Percentiles rank a stretch among this genome's conserved stretches.
Evolutionary conservation across 2,797 vertebrate genomes (phyloP).

Genomic region (Percopsis omiscomaycus): DNA sequence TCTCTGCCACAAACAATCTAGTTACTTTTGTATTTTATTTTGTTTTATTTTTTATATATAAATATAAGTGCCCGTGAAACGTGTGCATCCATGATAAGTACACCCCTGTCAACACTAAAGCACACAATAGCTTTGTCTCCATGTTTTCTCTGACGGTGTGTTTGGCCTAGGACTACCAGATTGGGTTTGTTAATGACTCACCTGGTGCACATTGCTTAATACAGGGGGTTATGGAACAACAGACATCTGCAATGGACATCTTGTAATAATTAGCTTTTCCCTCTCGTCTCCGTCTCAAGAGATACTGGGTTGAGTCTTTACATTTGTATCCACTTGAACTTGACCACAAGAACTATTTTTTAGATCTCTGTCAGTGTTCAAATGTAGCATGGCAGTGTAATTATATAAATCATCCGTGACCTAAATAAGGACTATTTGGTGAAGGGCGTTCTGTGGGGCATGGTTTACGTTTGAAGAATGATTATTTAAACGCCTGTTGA

Average conservation of each 20-base stretch:
- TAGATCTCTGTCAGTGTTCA: neutral
- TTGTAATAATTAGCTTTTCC: neutral
- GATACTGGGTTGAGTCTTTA: neutral
- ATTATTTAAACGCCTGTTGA: conserved; percentile 25
- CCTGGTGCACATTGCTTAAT: neutral
- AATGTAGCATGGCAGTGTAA: conserved; percentile 50
- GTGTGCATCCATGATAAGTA: conserved; percentile 23
- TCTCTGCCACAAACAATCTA: conserved; percentile 40
- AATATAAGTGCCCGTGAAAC: conserved; percentile 15
- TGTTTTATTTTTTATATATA: conserved; percentile 28
- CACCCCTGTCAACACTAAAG: conserved; percentile 50
- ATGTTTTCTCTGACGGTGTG: conserved; percentile 14
- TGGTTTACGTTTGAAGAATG: conserved; percentile 13
- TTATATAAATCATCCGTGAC: neutral
- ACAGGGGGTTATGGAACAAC: no score
- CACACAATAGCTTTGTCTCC: conserved; percentile 47
- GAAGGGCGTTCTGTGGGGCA: neutral
- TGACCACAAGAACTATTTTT: conserved; percentile 20
- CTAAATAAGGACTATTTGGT: no score
- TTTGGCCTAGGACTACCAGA: conserved; percentile 9
- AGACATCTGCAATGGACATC: no score
- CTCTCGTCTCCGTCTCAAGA: neutral
- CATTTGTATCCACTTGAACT: neutral
- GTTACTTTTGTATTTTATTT: conserved; percentile 37
- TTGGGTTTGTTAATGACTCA: neutral